These are phyloP conservation scores for Melitaea athalia DNA, from an alignment of 2,888 invertebrate species.

Conservation along the genomic window DNA sequence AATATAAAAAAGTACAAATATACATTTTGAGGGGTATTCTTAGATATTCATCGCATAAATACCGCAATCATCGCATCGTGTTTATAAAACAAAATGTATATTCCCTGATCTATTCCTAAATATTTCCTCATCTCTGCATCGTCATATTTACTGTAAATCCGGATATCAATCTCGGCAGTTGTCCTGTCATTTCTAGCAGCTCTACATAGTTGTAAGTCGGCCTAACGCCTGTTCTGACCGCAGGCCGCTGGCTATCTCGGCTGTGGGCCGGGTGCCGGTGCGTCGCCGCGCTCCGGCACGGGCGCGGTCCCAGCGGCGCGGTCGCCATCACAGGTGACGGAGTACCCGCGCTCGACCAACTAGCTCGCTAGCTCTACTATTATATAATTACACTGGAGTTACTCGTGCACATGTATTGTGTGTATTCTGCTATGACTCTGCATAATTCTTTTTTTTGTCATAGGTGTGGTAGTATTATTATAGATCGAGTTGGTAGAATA, in stretches of 20 bases:
- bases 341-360: background rate
- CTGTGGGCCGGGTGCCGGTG: constrained; percentile 10
- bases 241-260: constrained; percentile 20
- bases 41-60: too few relatives aligned
- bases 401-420: background rate
- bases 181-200: background rate
- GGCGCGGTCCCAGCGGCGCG: background rate
- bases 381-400: background rate
- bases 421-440: background rate
- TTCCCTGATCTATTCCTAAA: too few relatives aligned
- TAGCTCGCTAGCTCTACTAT: constrained; percentile 11
- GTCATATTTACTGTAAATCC: background rate
- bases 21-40: too few relatives aligned
- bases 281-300: constrained; percentile 2
- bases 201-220: background rate
- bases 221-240: constrained; percentile 13
- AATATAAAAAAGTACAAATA: too few relatives aligned
- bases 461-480: too few relatives aligned
- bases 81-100: too few relatives aligned
- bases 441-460: too few relatives aligned
- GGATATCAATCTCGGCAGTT: background rate
- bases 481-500: too few relatives aligned
- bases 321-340: constrained; percentile 18
- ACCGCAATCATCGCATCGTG: too few relatives aligned
- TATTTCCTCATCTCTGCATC: background rate